Evolutionary conservation across 2,113 vertebrate species (phyloP).

Genomic region (Phalacrocorax aristotelis): DNA sequence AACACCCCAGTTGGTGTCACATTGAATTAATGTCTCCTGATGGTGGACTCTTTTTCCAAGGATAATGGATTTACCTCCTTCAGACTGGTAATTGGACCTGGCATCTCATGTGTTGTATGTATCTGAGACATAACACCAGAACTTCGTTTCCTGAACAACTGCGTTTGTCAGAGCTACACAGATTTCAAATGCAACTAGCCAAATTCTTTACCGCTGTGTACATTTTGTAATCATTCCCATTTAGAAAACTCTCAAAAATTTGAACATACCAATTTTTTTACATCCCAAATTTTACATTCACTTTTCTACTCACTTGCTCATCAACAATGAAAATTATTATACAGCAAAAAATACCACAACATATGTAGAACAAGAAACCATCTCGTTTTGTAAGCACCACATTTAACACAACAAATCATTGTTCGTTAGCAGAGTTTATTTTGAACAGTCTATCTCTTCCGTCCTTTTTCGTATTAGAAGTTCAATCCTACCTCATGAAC

Average conservation of each 20-base stretch:
- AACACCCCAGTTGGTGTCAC: conserved; percentile 69
- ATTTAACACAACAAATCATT: neutral
- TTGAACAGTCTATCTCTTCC: neutral
- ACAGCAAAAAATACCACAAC: neutral
- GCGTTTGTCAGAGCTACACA: neutral
- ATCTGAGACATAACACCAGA: neutral
- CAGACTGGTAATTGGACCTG: conserved; percentile 51
- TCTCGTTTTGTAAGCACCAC: rapidly evolving
- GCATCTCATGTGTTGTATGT: neutral
- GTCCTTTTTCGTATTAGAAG: neutral
- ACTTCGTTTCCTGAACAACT: neutral
- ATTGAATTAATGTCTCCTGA: conserved; percentile 67
- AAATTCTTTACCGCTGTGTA: neutral
- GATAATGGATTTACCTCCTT: conserved; percentile 49
- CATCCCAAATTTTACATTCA: neutral
- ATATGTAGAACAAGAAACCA: neutral
- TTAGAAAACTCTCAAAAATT: neutral
- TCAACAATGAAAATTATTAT: neutral
- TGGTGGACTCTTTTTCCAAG: conserved; percentile 54
- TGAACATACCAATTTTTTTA: neutral
- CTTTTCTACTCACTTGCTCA: neutral
- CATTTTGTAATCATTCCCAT: neutral
- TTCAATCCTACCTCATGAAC: neutral
- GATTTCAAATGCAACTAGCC: neutral
- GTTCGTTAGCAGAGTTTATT: neutral